These are phyloP conservation scores for Platalea minor DNA, from an alignment of 2,797 vertebrate genomes.

Conservation along the genomic window DNA sequence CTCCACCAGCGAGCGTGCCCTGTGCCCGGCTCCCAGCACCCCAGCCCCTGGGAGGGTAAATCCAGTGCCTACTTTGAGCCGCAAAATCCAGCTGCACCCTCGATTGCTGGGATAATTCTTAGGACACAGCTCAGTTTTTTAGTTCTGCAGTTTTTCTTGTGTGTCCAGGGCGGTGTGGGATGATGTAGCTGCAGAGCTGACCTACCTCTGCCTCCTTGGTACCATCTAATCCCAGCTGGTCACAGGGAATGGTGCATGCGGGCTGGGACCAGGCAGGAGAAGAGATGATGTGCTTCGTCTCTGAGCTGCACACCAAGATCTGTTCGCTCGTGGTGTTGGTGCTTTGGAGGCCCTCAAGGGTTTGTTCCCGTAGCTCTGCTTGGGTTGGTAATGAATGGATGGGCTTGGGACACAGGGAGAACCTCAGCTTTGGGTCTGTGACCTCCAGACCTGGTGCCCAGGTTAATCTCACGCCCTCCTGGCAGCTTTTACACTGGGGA, in stretches of 20 bases:
- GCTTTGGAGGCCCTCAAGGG: background rate
- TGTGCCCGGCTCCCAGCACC: no score
- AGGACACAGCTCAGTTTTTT: background rate
- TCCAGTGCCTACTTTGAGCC: background rate
- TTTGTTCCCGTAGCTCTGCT: background rate
- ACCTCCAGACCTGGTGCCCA: background rate
- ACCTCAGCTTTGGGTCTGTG: background rate
- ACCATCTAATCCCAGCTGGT: background rate
- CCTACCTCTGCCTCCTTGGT: background rate
- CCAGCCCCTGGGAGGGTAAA: background rate
- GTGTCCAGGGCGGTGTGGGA: background rate
- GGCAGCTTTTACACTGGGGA: background rate
- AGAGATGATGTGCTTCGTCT: background rate
- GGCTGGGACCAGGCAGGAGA: background rate
- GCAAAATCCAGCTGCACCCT: background rate
- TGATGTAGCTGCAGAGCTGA: background rate
- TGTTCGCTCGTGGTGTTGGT: background rate
- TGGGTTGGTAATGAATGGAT: background rate
- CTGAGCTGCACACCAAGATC: background rate
- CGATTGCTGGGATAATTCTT: rapidly evolving
- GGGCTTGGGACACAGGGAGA: background rate
- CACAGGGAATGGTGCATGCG: rapidly evolving
- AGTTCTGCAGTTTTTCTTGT: background rate
- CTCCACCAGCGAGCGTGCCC: background rate
- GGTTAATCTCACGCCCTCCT: background rate